A percentile compares a stretch with the other conserved stretches of the same genome.
These are phyloP conservation scores for Vanacampus margaritifer DNA, from an alignment of 2,113 vertebrate species.

Conservation along the genomic window DNA sequence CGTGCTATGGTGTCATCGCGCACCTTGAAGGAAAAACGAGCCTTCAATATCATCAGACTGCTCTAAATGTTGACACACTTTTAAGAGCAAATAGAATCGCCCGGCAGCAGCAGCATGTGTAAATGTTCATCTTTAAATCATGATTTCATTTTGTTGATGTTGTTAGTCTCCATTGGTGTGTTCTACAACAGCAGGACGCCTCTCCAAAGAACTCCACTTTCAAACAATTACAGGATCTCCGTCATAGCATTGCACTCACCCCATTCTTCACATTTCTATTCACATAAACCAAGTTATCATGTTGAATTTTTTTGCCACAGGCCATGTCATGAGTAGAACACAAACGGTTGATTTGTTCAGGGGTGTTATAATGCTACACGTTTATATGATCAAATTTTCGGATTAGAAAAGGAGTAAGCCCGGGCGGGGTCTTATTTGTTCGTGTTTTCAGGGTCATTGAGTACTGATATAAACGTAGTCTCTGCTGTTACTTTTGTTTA, in stretches of 20 bases:
- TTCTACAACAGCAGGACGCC: slow-evolving; percentile 33
- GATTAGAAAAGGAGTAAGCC: no score
- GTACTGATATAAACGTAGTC: no score
- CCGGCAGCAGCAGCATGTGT: slow-evolving; percentile 1
- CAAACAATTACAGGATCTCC: slow-evolving; percentile 74
- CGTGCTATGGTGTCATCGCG: neutral
- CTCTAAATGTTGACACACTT: neutral
- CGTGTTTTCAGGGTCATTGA: no score
- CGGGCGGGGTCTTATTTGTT: no score
- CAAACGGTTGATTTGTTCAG: no score
- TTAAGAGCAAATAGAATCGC: slow-evolving; percentile 22
- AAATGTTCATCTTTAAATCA: slow-evolving; percentile 35
- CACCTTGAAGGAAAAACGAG: neutral
- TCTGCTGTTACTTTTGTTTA: neutral
- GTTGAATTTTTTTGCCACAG: neutral
- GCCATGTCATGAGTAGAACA: neutral
- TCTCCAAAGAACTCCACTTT: slow-evolving; percentile 18
- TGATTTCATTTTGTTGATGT: slow-evolving; percentile 53
- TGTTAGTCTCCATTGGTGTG: slow-evolving; percentile 24
- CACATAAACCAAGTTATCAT: slow-evolving; percentile 3
- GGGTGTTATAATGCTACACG: no score
- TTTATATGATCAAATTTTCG: no score
- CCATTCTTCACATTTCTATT: slow-evolving; percentile 51
- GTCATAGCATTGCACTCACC: slow-evolving; percentile 40
- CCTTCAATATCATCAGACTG: neutral